These are phyloP conservation scores for Emesis furor DNA, from an alignment of 2,888 invertebrate genomes.

Conservation along the genomic window DNA sequence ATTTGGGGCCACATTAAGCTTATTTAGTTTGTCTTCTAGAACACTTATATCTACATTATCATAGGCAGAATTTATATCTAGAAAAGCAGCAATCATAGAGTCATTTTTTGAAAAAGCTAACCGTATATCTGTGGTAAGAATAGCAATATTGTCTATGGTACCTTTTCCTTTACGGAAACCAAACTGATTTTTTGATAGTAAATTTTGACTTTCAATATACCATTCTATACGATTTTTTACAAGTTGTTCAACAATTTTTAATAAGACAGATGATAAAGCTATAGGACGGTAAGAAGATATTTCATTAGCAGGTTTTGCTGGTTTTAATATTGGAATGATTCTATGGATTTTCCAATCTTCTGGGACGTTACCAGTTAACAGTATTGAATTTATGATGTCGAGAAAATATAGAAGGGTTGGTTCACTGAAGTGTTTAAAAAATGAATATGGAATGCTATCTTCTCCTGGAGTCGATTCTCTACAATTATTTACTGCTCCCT, in stretches of 20 bases:
- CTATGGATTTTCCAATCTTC: too few species aligned
- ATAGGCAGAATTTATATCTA: slow-evolving; percentile 15
- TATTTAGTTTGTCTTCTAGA: neutral
- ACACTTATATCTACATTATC: slow-evolving; percentile 6
- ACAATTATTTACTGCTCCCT: neutral
- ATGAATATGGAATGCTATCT: slow-evolving; percentile 15
- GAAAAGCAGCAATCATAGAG: neutral
- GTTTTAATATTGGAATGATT: too few species aligned
- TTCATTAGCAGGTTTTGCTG: too few species aligned
- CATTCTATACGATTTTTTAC: too few species aligned
- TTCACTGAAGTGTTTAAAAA: slow-evolving; percentile 16
- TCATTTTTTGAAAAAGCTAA: neutral
- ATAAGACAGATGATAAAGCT: too few species aligned
- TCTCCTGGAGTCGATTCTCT: slow-evolving; percentile 10
- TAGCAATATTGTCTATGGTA: slow-evolving; percentile 22
- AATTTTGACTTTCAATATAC: too few species aligned
- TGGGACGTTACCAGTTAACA: too few species aligned
- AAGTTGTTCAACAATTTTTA: too few species aligned
- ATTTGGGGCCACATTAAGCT: neutral
- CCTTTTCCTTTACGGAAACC: slow-evolving; percentile 11
- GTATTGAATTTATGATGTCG: too few species aligned
- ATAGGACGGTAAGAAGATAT: too few species aligned
- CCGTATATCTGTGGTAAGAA: neutral
- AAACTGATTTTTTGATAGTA: too few species aligned
- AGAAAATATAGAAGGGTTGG: too few species aligned